These are phyloP conservation scores for Camponotus floridanus DNA, from an alignment of 1,140 invertebrate genomes.

Conservation along the genomic window DNA sequence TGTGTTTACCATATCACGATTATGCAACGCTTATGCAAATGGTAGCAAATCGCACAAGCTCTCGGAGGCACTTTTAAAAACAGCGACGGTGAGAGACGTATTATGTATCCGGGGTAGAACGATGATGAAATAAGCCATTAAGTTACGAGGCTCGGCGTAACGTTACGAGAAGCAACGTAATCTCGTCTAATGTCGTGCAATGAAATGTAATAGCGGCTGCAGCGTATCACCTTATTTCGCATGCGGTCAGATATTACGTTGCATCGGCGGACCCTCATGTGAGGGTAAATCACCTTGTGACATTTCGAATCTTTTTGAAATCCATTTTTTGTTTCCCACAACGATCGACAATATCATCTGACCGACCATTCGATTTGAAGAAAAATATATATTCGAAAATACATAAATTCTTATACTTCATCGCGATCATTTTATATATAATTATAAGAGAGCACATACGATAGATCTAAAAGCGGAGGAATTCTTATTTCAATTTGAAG, in stretches of 20 bases:
- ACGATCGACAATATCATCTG: background rate
- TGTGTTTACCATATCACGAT: conserved; percentile 23
- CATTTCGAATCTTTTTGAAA: background rate
- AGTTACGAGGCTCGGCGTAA: conserved; percentile 59
- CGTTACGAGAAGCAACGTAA: conserved; percentile 69
- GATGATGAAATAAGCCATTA: conserved; percentile 75
- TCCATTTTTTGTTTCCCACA: background rate
- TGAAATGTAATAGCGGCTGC: conserved; percentile 71
- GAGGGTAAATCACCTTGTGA: background rate
- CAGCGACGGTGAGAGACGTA: conserved; percentile 14
- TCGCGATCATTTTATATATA: background rate
- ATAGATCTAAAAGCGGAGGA: background rate
- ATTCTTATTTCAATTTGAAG: background rate
- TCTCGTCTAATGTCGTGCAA: conserved; percentile 75
- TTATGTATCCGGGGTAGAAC: conserved; percentile 41
- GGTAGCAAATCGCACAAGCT: conserved; percentile 22
- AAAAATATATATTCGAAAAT: background rate
- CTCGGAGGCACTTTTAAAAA: conserved; percentile 5
- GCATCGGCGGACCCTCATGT: background rate
- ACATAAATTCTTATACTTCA: background rate
- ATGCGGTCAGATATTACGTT: conserved; percentile 26
- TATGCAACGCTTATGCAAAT: conserved; percentile 55
- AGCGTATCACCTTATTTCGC: conserved; percentile 69
- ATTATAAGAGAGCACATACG: background rate
- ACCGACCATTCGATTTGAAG: background rate